phyloP scores from a whole-genome alignment of 2,888 invertebrate genomes.

The Lochmaea crataegi region DNA sequence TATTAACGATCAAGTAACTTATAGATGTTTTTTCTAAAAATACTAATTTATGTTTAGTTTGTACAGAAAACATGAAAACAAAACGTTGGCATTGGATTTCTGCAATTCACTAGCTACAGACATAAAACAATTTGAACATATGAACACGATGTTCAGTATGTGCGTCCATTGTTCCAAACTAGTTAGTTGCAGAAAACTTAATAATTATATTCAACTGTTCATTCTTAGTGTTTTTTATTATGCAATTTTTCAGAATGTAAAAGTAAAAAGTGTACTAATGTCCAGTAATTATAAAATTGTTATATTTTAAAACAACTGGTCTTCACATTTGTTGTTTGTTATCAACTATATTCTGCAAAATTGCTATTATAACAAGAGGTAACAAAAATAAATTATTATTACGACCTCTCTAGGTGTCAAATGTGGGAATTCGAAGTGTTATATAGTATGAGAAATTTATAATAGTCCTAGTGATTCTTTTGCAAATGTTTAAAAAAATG shows the following conservation, averaged over 20 bases:
- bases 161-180: too few species aligned
- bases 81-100: constrained; percentile 33
- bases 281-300: neutral
- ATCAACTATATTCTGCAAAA: neutral
- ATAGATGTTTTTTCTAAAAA: constrained; percentile 9
- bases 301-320: neutral
- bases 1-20: neutral
- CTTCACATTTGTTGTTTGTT: neutral
- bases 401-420: neutral
- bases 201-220: constrained; percentile 22
- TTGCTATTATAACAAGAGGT: neutral
- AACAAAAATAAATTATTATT: neutral
- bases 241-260: constrained; percentile 1
- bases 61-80: constrained; percentile 37
- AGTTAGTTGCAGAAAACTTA: constrained; percentile 31
- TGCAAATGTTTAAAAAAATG: constrained; percentile 52
- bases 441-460: constrained; percentile 24
- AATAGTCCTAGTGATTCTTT: constrained; percentile 45
- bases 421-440: constrained; percentile 15
- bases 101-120: neutral
- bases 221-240: neutral
- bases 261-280: neutral
- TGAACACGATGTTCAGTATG: too few species aligned
- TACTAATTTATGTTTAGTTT: constrained; percentile 43
- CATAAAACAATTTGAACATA: too few species aligned